phyloP scores from a whole-genome alignment of 2,113 vertebrate genomes.

The Mugil cephalus region DNA sequence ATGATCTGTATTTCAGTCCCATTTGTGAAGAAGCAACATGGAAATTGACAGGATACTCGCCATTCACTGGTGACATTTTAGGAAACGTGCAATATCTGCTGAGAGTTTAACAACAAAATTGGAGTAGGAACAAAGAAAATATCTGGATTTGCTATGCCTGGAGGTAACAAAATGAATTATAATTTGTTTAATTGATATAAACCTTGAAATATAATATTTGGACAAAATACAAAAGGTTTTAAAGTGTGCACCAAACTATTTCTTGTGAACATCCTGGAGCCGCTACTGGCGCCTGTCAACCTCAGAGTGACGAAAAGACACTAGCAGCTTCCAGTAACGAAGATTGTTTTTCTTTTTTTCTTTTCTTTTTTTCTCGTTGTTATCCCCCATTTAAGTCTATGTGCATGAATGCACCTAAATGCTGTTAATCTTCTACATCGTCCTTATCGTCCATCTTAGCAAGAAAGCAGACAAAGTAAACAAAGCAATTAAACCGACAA shows the following conservation, averaged over 20 bases:
- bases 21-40: slow-evolving; percentile 12
- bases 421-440: too few species aligned
- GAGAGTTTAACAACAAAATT: not conserved
- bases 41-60: not conserved
- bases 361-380: too few species aligned
- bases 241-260: not conserved
- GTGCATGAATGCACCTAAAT: too few species aligned
- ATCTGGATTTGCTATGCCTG: not conserved
- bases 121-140: not conserved
- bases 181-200: too few species aligned
- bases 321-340: too few species aligned
- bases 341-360: too few species aligned
- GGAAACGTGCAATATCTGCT: not conserved
- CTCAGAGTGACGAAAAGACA: not conserved
- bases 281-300: not conserved
- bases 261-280: not conserved
- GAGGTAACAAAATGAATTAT: not conserved
- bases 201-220: too few species aligned
- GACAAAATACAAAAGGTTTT: not conserved
- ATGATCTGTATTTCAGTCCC: slow-evolving; percentile 30
- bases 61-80: not conserved
- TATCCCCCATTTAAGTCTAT: too few species aligned
- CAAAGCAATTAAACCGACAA: not conserved
- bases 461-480: not conserved
- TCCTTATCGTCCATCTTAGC: too few species aligned